These are phyloP conservation scores for Cataglyphis livida DNA, from an alignment of 2,888 invertebrate species.

Conservation along the genomic window DNA sequence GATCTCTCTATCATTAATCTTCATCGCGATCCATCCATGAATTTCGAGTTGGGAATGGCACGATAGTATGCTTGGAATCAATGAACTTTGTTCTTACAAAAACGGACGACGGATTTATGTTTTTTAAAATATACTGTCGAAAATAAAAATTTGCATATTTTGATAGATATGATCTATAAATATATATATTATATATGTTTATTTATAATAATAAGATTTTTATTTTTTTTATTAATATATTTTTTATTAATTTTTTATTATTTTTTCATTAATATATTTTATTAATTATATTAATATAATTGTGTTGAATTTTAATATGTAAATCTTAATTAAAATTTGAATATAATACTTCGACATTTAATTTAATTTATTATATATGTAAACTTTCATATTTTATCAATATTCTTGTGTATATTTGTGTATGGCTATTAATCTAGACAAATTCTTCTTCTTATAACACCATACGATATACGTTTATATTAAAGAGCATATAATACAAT, in stretches of 20 bases:
- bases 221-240: not conserved
- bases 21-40: constrained; percentile 41
- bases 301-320: not conserved
- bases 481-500: not conserved
- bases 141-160: not conserved
- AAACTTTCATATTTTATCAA: not conserved
- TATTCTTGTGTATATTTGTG: not conserved
- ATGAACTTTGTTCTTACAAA: not conserved
- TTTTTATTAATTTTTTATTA: not conserved
- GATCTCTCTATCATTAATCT: constrained; percentile 56
- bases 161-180: not conserved
- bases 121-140: not conserved
- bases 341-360: not conserved
- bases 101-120: not conserved
- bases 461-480: not conserved
- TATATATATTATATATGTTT: not conserved
- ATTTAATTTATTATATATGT: not conserved
- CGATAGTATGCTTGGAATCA: not conserved
- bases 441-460: not conserved
- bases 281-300: not conserved
- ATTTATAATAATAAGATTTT: too few species aligned
- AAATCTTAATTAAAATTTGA: not conserved
- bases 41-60: constrained; percentile 23
- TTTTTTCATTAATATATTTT: not conserved
- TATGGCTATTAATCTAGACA: not conserved